These are phyloP conservation scores for Ophion ellenae DNA, from an alignment of 2,888 invertebrate genomes.

Conservation along the genomic window DNA sequence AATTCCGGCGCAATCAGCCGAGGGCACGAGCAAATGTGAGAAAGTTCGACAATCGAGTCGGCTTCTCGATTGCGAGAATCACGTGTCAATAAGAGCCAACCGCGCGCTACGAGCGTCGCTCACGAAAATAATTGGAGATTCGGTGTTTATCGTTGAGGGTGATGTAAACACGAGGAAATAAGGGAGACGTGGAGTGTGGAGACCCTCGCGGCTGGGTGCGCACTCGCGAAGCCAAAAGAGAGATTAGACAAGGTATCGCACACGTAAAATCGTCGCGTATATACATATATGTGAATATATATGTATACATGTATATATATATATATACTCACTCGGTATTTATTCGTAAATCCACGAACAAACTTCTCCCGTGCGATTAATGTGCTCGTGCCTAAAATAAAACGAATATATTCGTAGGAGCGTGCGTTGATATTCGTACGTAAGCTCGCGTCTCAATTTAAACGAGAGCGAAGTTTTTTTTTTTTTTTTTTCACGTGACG, in stretches of 20 bases:
- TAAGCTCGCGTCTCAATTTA: neutral
- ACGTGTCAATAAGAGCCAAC: neutral
- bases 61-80: neutral
- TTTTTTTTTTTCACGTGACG: neutral
- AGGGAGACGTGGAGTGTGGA: neutral
- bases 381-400: slow-evolving; percentile 18
- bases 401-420: slow-evolving; percentile 10
- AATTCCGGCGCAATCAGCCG: neutral
- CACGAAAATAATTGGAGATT: neutral
- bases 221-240: slow-evolving; percentile 19
- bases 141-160: neutral
- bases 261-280: neutral
- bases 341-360: slow-evolving; percentile 19
- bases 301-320: neutral
- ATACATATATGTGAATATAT: neutral
- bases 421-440: no score
- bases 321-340: slow-evolving; percentile 27
- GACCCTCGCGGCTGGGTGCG: neutral
- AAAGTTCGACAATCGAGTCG: slow-evolving; percentile 5
- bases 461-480: neutral
- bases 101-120: no score
- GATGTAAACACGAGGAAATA: slow-evolving; percentile 2
- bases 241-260: slow-evolving; percentile 70
- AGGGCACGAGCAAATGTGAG: slow-evolving; percentile 37
- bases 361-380: neutral